These are phyloP conservation scores for Eupeodes corollae DNA, from an alignment of 1,140 invertebrate genomes.

Conservation along the genomic window DNA sequence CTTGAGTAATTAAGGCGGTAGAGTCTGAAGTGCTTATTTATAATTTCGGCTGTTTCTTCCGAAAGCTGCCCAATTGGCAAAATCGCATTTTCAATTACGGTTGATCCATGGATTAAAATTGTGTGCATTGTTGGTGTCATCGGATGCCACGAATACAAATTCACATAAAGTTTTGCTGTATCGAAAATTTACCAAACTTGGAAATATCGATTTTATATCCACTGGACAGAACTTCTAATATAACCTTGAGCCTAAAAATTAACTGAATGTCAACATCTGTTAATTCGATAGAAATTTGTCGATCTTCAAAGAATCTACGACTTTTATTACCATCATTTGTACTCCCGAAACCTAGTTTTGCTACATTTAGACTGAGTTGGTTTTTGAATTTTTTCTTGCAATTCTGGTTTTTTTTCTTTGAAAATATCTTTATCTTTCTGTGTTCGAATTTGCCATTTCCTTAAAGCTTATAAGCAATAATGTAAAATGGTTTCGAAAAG, in stretches of 20 bases:
- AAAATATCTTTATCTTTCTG: conserved; percentile 3
- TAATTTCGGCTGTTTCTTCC: conserved; percentile 12
- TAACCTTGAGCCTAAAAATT: no score
- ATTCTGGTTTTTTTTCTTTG: conserved; percentile 11
- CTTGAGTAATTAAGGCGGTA: conserved; percentile 17
- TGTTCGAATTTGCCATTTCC: neutral
- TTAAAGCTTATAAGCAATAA: neutral
- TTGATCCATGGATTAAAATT: no score
- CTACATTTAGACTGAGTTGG: neutral
- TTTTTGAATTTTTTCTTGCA: conserved; percentile 26
- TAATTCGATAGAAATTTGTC: no score
- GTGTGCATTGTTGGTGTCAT: no score
- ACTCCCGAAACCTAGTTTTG: neutral
- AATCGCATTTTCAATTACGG: conserved; percentile 10
- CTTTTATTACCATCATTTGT: neutral
- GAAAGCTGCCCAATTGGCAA: conserved; percentile 22
- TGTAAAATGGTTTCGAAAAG: no score
- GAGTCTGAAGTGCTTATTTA: conserved; percentile 21
- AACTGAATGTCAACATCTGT: no score
- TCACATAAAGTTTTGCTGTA: no score
- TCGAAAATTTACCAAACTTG: no score
- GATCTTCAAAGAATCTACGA: no score
- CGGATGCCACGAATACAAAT: no score
- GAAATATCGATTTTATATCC: no score
- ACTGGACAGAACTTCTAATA: no score